A percentile compares a stretch with the other conserved stretches of the same genome.
These are phyloP conservation scores for Drosophila sordidapex DNA, from an alignment of 2,888 invertebrate genomes.

Conservation along the genomic window DNA sequence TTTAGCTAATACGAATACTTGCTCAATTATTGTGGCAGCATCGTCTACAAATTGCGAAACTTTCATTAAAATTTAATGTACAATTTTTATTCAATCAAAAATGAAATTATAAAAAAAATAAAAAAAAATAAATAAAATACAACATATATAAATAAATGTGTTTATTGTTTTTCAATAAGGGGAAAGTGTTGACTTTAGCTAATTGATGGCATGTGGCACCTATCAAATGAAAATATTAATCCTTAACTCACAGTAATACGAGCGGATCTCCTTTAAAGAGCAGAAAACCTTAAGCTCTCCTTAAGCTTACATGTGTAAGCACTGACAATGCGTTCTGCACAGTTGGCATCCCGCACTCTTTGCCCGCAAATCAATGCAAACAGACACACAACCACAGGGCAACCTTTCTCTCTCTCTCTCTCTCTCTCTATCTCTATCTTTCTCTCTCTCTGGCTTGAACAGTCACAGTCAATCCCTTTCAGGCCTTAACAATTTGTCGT, in stretches of 20 bases:
- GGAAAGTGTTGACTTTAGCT: too few species aligned
- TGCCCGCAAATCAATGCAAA: slow-evolving; percentile 22
- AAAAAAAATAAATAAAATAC: slow-evolving; percentile 17
- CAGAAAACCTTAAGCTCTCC: neutral
- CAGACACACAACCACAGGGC: neutral
- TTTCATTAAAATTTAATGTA: slow-evolving; percentile 67
- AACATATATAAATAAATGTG: slow-evolving; percentile 3
- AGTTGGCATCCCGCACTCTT: slow-evolving; percentile 1
- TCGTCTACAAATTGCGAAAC: slow-evolving; percentile 45
- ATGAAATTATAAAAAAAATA: slow-evolving; percentile 27
- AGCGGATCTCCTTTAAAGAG: neutral
- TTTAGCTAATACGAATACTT: slow-evolving; percentile 49
- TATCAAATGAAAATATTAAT: neutral
- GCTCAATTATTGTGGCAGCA: slow-evolving; percentile 54
- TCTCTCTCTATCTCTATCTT: neutral
- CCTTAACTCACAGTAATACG: neutral
- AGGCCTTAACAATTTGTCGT: slow-evolving; percentile 37
- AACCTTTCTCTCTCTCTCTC: neutral
- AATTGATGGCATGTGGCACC: neutral
- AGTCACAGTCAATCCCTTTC: neutral
- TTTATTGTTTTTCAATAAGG: neutral
- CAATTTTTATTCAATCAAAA: slow-evolving; percentile 67
- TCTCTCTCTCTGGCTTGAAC: neutral
- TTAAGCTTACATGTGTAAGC: neutral
- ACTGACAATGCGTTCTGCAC: slow-evolving; percentile 1